Evolutionary conservation across 2,888 invertebrate species (phyloP).

Genomic region (Alloscopus bannaensis): DNA sequence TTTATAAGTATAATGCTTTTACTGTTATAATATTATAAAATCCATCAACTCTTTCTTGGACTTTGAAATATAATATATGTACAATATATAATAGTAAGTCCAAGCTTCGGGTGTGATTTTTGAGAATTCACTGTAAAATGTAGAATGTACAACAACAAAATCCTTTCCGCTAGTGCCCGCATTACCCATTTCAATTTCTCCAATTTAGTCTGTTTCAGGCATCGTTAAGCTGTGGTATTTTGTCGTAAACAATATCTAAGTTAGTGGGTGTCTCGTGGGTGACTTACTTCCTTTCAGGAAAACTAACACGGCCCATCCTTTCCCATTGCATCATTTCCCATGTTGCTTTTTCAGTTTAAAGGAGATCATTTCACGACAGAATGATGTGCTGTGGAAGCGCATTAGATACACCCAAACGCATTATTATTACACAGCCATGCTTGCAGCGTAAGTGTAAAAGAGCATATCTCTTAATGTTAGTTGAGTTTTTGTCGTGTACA

Average conservation of each 20-base stretch:
- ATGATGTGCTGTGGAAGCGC: conserved; percentile 22
- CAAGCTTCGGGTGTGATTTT: no score
- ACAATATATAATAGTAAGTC: no score
- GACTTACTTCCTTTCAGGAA: conserved; percentile 34
- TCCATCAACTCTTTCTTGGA: no score
- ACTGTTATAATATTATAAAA: no score
- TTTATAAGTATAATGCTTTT: no score
- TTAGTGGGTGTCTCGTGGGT: conserved; percentile 38
- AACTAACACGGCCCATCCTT: conserved; percentile 7
- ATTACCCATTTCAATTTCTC: conserved; percentile 2
- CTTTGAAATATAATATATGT: no score
- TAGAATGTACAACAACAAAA: conserved; percentile 13
- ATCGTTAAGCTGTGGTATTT: no score
- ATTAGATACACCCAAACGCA: conserved; percentile 50
- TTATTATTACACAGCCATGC: conserved; percentile 44
- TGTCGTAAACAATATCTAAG: conserved; percentile 35
- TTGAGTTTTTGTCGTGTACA: conserved; percentile 45
- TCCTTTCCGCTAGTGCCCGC: conserved; percentile 5
- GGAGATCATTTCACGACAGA: conserved; percentile 45
- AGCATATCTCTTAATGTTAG: no score
- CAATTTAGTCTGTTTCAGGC: background rate
- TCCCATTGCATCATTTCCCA: background rate
- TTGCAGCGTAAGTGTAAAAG: conserved; percentile 19
- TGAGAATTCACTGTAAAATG: no score
- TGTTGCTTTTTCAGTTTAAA: background rate